Base-by-base conservation (phyloP, 2,797 vertebrate genomes). In the Anguilla pacifica region DNA sequence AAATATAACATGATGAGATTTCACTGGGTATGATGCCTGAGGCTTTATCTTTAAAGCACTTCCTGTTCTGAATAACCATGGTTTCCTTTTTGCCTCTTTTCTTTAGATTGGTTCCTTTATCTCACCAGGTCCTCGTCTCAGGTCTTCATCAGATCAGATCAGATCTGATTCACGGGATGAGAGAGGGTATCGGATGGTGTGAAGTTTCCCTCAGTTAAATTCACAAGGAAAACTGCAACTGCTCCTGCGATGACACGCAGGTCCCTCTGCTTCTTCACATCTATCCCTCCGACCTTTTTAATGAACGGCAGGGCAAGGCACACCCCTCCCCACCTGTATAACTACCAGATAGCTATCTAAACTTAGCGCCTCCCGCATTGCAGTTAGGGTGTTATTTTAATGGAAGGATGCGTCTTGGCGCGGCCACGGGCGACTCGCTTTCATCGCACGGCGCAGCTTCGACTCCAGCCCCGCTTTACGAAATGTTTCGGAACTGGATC, bases 401-500 rank as follows among this genome's bases (percentile, higher is more conserved):
- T 39, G 17, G 15, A 17, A 35, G 15, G 22, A 84, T 35, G 51
- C 17, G 83, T 57, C 39, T 4, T 57, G 83, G 39, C 53, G 39
- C 7, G 83, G 59, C 83, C 4, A 22, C 61, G 55, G 59, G 22
- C 39, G 0, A 81, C n/a, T 81, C 39, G 6, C 39, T 35, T 35
- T 31, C 83, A 19, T 46, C 43, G 15, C 5, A 39, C 35, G 31
- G 53, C 53, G 15, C 51, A 7, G 83, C 2, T 83, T 88, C 17
- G 79, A 83, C 22, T 59, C 28, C 55, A 81, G 35, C 53, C 1
- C 31, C 46, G 3, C n/a, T 87, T 83, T 28, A 31, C 28, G 83
- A 64, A 87, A 10, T 57, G 39, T 25, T 83, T 67, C 28, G 51
- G 81, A 87, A 55, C 28, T 55, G 28, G 61, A 87, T 84, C 81